Evolutionary conservation across 1,140 invertebrate species (phyloP).

Genomic region (Telenomus remus): DNA sequence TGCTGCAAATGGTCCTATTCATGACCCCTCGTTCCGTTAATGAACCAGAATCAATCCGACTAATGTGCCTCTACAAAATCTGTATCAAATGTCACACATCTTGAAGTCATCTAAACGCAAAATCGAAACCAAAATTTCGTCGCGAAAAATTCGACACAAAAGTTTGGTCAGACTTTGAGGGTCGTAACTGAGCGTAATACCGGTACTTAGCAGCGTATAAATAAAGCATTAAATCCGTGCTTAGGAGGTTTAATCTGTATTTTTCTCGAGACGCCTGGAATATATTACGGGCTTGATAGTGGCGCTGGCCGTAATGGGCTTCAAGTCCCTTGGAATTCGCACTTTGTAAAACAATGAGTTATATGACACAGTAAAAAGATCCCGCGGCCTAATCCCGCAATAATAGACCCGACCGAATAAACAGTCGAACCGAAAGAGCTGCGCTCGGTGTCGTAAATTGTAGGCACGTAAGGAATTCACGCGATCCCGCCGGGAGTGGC

Average conservation of each 20-base stretch:
- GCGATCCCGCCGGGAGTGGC: constrained; percentile 32
- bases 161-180: constrained; percentile 68
- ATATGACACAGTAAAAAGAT: constrained; percentile 21
- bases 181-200: constrained; percentile 73
- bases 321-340: constrained; percentile 16
- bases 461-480: constrained; percentile 42
- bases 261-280: constrained; percentile 68
- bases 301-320: constrained; percentile 66
- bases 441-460: constrained; percentile 22
- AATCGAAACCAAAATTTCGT: too few relatives aligned
- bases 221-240: constrained; percentile 76
- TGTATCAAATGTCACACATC: background rate
- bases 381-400: too few relatives aligned
- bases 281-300: constrained; percentile 74
- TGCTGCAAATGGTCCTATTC: constrained; percentile 59
- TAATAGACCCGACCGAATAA: background rate
- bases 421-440: background rate
- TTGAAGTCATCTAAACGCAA: too few relatives aligned
- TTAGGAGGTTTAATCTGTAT: constrained; percentile 75
- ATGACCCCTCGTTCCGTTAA: constrained; percentile 63
- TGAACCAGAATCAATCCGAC: constrained; percentile 31
- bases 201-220: constrained; percentile 75
- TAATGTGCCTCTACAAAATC: background rate
- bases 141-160: too few relatives aligned
- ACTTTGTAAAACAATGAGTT: constrained; percentile 54